Base-by-base conservation (phyloP, 2,888 invertebrate species). In the Ommatoiulus sabulosus region DNA sequence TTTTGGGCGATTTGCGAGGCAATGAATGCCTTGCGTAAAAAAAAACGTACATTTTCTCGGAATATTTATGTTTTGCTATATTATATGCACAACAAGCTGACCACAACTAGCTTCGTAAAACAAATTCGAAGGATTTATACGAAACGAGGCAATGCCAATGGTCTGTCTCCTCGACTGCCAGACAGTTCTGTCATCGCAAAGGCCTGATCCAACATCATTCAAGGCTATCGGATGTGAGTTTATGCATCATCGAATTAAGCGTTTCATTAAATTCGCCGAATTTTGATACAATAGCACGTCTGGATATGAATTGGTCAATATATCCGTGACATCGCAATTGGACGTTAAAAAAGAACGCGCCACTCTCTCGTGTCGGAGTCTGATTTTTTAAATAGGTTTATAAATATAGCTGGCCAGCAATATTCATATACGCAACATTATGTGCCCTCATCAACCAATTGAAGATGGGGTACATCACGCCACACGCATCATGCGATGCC, bases 381-480 rank as follows among this genome's bases (percentile, higher is more conserved):
- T 72, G 72, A 72, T 72, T 24, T 6, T 8, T 24, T 72, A 24
- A 72, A 72, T 52, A 52, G 15, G 10, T 72, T 20, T 72, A 72
- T 72, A 72, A 20, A 20, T 72, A 72, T 72, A 20, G 20, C 10
- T 72, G 20, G 72, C 63, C 7, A 72, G 72, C 72, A 20, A 72
- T 72, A 72, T 72, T 72, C 72, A 72, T 72, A 72, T 72, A n/a
- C 35, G 35, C 72, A 72, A 72, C 10, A 72, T 72, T 0, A 1
- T 7, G 72, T 24, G 7, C 72, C 72, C 72, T 20, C 72, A 24
- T 24, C 10, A 72, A 8, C 72, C 72, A 72, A 72, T 72, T 72
- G 72, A 72, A 72, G 72, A 72, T 72, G 20, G 72, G 20, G 72
- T 72, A 72, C 8, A 72, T 72, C 72, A 72, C 72, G 72, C 72